phyloP scores from a whole-genome alignment of 2,888 invertebrate species.

The Blomia tropicalis region DNA sequence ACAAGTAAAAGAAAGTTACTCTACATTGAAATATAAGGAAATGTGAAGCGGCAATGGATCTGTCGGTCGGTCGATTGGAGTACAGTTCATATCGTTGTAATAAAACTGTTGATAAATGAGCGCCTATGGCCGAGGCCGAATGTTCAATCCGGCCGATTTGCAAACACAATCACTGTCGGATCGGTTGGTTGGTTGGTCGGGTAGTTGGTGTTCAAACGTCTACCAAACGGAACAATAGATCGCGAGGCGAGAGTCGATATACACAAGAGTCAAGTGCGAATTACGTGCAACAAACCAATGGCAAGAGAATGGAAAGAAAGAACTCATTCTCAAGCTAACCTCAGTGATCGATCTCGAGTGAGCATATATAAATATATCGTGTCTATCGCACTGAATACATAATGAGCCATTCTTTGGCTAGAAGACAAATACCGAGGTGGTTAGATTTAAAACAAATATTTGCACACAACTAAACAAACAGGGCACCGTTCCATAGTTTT shows the following conservation, averaged over 20 bases:
- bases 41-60: too few relatives aligned
- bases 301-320: too few relatives aligned
- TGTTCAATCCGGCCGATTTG: constrained; percentile 2
- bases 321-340: too few relatives aligned
- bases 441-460: constrained; percentile 14
- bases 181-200: background rate
- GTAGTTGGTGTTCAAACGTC: too few relatives aligned
- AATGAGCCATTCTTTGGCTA: background rate
- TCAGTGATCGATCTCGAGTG: constrained; percentile 4
- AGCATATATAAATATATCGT: background rate
- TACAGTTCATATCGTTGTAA: too few relatives aligned
- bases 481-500: background rate
- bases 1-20: too few relatives aligned
- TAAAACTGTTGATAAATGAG: constrained; percentile 11
- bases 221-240: too few relatives aligned
- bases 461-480: constrained; percentile 12
- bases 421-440: constrained; percentile 13
- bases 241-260: too few relatives aligned
- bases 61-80: too few relatives aligned
- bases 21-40: too few relatives aligned
- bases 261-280: background rate
- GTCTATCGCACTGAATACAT: constrained; percentile 3
- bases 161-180: constrained; percentile 8
- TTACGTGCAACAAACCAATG: constrained; percentile 11
- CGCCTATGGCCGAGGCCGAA: background rate